Evolutionary conservation across 2,888 invertebrate species (phyloP).

Genomic region (Drosophila koepferae): DNA sequence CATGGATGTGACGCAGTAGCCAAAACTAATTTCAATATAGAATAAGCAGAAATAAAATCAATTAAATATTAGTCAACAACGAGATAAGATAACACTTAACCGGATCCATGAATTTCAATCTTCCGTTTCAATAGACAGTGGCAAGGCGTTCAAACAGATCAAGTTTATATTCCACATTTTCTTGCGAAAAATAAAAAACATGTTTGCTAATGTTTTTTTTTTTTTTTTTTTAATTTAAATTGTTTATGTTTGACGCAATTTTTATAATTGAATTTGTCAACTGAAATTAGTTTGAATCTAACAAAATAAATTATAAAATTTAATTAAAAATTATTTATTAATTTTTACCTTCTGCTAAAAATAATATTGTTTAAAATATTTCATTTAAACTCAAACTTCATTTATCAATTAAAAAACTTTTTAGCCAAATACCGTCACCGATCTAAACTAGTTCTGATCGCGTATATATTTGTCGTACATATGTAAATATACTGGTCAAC

Average conservation of each 20-base stretch:
- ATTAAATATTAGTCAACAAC: constrained; percentile 6
- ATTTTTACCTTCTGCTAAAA: neutral
- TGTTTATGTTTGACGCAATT: constrained; percentile 8
- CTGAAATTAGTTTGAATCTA: neutral
- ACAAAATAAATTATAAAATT: too few relatives aligned
- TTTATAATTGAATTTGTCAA: neutral
- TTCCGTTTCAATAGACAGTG: neutral
- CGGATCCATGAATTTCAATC: constrained; percentile 2
- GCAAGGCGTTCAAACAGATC: constrained; percentile 4
- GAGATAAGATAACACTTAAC: constrained; percentile 1
- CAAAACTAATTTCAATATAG: neutral
- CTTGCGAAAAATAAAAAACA: constrained; percentile 13
- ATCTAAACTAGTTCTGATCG: constrained; percentile 41
- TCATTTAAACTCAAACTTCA: constrained; percentile 17
- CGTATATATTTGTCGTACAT: constrained; percentile 4
- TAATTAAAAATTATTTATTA: too few relatives aligned
- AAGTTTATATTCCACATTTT: constrained; percentile 9
- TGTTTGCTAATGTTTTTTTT: constrained; percentile 3
- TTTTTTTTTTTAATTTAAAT: neutral
- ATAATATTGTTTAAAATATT: neutral
- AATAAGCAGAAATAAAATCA: neutral
- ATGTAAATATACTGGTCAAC: constrained; percentile 34
- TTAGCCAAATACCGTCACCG: constrained; percentile 7
- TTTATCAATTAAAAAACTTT: constrained; percentile 5
- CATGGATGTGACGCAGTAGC: constrained; percentile 1